Evolutionary conservation across 2,797 vertebrate species (phyloP), one percentile per base, ranked within the genome.

Genomic region (Lophius americanus): DNA sequence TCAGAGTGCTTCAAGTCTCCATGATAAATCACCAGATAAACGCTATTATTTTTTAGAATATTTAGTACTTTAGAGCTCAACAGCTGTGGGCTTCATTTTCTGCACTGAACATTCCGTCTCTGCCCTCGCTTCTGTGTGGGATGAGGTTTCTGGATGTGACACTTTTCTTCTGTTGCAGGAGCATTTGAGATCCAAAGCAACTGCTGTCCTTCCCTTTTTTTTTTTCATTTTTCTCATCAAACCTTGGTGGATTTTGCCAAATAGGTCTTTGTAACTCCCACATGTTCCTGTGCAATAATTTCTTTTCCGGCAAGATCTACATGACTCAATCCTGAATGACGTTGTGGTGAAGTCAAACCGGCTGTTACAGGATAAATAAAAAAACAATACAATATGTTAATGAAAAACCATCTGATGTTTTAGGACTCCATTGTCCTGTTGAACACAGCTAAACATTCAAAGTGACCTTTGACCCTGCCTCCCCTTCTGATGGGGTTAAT

Each of bases 251-350:
- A 33, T 32, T 37, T 35, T 55, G 9, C 6, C 9, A 42, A 59
- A 52, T 42, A 75, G 60, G 4, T 61, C 4, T n/a, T 14, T 4
- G 4, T 32, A 51, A 43, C 57, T 56, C 50, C 9, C 23, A 23
- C 13, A 9, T 3, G 57, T 66, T 80, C 72, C 69, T 76, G 4
- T 78, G 36, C 13, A n/a, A 13, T 2, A 47, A n/a, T 47, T n/a
- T 4, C 0, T 57, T 37, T 48, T 46, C 12, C 7, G 32, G 36
- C 61, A 1, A 47, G 37, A 9, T 41, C 5, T 2, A 33, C 7
- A 42, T 58, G 53, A 1, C 4, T 51, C 36, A 37, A 46, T 43
- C 23, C 23, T 23, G 23, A 23, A 23, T 23, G 23, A 23, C 23
- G 23, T 23, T 23, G 23, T 23, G 23, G 23, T 23, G 23, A 23